Base-by-base conservation (phyloP, 1,140 invertebrate species). In the Halyomorpha halys region DNA sequence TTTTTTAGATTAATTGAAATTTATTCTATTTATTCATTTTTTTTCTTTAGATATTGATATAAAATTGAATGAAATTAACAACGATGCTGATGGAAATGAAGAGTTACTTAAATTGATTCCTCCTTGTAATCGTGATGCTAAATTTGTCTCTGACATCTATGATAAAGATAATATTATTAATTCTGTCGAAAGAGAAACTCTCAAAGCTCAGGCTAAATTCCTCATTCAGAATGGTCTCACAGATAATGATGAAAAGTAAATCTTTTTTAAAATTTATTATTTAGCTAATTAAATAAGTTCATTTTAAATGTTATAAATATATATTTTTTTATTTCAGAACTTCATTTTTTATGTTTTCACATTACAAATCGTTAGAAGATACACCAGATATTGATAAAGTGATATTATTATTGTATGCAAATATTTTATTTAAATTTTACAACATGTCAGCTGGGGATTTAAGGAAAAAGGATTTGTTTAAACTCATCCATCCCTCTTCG, bases 261-360 rank as follows among this genome's bases (percentile, higher is more conserved):
- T 34, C n/a, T 21, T 27, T n/a, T 11, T 59, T 25, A 8, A n/a
- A 14, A 27, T 59, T n/a, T 21, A 34, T 4, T 14, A 23, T n/a
- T 4, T 27, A 9, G 1, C 6, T 59, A 59, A 21, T 14, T 27
- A 6, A n/a, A 21, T n/a, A 8, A 23, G 21, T 3, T 21, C 25
- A 59, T 59, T 59, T 59, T 14, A 59, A 59, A 59, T 23, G 9
- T 59, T 59, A 23, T n/a, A 8, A 27, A 13, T 23, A 3, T 27
- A 56, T 59, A 1, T 59, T 16, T 59, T 59, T 15, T 59, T 59
- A 1, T 59, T 59, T 59, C 54, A 59, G 54, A 14, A 25, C 6
- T 59, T 23, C 18, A 23, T 59, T 23, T 27, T 59, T 59, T n/a
- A n/a, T 59, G 25, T 34, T n/a, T 59, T 59, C 54, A 59, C 54